Evolutionary conservation across 2,113 vertebrate species (phyloP).

Genomic region (Sinocyclocheilus maitianheensis): DNA sequence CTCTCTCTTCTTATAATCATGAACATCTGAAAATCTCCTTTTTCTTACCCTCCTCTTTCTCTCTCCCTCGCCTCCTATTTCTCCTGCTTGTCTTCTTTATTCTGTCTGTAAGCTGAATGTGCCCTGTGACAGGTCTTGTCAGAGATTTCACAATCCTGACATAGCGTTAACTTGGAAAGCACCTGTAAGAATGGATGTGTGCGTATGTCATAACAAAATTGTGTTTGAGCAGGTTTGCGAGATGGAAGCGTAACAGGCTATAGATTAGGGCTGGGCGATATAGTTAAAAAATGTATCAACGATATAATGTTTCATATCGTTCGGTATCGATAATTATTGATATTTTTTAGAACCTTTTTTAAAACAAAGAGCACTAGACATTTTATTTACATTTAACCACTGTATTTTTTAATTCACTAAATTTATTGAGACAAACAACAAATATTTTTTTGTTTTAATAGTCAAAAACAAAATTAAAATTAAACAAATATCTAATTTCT

Average conservation of each 20-base stretch:
- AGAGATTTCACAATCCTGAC: constrained; percentile 64
- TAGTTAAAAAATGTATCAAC: too few species aligned
- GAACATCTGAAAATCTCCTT: constrained; percentile 51
- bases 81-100: constrained; percentile 45
- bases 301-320: too few species aligned
- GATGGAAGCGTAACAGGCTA: constrained; percentile 20
- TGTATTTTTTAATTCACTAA: too few species aligned
- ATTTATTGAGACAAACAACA: too few species aligned
- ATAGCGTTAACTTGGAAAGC: constrained; percentile 56
- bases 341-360: too few species aligned
- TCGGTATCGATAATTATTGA: too few species aligned
- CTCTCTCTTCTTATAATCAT: constrained; percentile 62
- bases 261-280: not conserved
- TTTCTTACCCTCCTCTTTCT: constrained; percentile 17
- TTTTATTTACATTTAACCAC: too few species aligned
- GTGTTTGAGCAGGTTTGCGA: constrained; percentile 17
- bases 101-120: constrained; percentile 53
- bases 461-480: too few species aligned
- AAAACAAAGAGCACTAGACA: too few species aligned
- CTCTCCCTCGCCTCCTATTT: constrained; percentile 21
- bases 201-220: constrained; percentile 40
- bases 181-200: constrained; percentile 37
- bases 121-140: constrained; percentile 64
- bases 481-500: too few species aligned
- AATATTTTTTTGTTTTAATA: too few species aligned